Evolutionary conservation across 2,113 vertebrate species (phyloP).

Genomic region (Centropus bengalensis): DNA sequence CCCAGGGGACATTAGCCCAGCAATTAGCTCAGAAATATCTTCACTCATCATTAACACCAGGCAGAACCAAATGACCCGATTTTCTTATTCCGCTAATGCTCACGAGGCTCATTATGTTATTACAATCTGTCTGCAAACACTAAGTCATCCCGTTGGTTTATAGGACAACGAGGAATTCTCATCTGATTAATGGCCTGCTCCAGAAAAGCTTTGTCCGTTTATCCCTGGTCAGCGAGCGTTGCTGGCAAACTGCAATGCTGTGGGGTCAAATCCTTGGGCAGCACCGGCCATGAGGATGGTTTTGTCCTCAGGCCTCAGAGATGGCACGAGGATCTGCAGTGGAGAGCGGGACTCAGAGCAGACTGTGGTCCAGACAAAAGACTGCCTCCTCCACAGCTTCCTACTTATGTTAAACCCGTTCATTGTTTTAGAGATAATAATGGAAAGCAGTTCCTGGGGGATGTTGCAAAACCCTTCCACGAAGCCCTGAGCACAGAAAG

Average conservation of each 20-base stretch:
- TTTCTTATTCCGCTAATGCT: slow-evolving; percentile 61
- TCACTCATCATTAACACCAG: slow-evolving; percentile 65
- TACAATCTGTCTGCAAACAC: slow-evolving; percentile 40
- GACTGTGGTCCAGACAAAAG: background rate
- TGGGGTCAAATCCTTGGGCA: background rate
- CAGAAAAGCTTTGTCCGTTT: background rate
- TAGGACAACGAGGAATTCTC: slow-evolving; percentile 12
- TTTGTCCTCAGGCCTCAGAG: background rate
- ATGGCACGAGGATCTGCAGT: background rate
- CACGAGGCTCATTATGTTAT: slow-evolving; percentile 60
- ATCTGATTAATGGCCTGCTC: background rate
- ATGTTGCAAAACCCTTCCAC: background rate
- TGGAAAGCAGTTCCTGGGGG: background rate
- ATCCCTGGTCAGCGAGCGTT: rapidly evolving
- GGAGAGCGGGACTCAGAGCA: background rate
- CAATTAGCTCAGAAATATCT: slow-evolving; percentile 52
- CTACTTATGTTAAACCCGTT: background rate
- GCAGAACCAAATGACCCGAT: slow-evolving; percentile 52
- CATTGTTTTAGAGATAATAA: background rate
- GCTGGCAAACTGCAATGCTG: background rate
- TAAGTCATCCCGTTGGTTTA: slow-evolving; percentile 30
- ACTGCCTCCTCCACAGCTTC: background rate
- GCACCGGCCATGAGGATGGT: rapidly evolving
- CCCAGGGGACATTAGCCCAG: slow-evolving; percentile 29
- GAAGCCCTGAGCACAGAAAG: rapidly evolving